Evolutionary conservation across 2,113 vertebrate genomes (phyloP), one percentile per base, ranked within the genome.

Genomic region (Microcebus ravelobensis): DNA sequence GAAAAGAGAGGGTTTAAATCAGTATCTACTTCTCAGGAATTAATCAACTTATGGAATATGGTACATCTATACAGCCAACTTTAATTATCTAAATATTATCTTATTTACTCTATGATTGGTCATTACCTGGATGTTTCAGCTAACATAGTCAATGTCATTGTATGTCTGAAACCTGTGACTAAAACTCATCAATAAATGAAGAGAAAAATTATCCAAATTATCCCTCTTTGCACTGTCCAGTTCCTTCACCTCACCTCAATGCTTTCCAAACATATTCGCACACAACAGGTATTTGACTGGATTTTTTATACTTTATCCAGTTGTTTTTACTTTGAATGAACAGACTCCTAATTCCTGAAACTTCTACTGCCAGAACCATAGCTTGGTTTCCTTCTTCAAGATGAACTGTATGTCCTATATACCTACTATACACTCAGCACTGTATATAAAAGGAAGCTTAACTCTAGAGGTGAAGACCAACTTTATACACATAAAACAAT

Each of bases 251-350:
- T 96, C 63, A 45, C 59, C 21, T 77, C 15, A 85, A n/a, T 13
- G 84, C 23, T 67, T 84, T 42, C 65, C 70, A 87, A 67, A 55
- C 18, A 83, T 80, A 63, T 15, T 8, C 48, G 80, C 21, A 94
- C 2, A 68, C 4, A 39, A 92, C 8, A 90, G 21, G 39, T 87
- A 74, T 93, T 90, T 87, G 25, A 55, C 20, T 55, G 50, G 34
- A 45, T 59, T 50, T 87, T 92, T 83, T 48, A 93, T 13, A 2
- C 45, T 83, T 92, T 90, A 90, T 61, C 18, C 25, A 73, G 20
- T 76, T 92, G n/a, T 68, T 79, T 59, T 34, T 14, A 63, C 17
- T 70, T 90, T 86, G 57, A 68, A 39, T 85, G 86, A 92, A 95
- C 39, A 96, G 48, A 50, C 21, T 27, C 23, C 57, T 71, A 76